A percentile compares a stretch with the other conserved stretches of the same genome.
Evolutionary conservation across 1,140 invertebrate genomes (phyloP).

Genomic region (Drosophila biarmipes): DNA sequence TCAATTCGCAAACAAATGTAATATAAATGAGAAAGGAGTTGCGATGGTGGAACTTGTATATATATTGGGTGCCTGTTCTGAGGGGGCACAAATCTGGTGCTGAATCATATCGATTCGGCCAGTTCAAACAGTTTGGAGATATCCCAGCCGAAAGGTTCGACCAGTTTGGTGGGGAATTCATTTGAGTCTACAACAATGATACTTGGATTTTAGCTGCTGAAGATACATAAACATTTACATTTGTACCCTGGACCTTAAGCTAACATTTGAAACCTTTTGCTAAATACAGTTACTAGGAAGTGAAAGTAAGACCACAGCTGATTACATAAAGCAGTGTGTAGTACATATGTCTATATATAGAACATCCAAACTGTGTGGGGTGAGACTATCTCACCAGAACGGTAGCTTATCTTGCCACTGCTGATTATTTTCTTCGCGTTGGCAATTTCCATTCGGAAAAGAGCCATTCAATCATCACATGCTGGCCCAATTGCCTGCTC

Average conservation of each 20-base stretch:
- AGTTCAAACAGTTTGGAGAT: constrained; percentile 2
- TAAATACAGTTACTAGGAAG: too few species aligned
- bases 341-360: not conserved
- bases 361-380: not conserved
- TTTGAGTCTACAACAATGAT: not conserved
- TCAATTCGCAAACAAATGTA: constrained; percentile 6
- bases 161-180: not conserved
- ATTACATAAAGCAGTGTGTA: not conserved
- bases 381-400: constrained; percentile 21
- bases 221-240: too few species aligned
- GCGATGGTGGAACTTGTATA: constrained; percentile 1
- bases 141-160: not conserved
- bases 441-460: constrained; percentile 3
- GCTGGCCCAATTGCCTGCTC: constrained; percentile 37
- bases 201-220: too few species aligned
- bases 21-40: constrained; percentile 5
- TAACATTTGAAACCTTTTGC: too few species aligned
- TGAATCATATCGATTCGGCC: constrained; percentile 19
- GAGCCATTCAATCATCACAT: constrained; percentile 35
- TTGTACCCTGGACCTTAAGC: not conserved
- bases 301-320: not conserved
- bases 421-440: constrained; percentile 14
- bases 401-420: constrained; percentile 16
- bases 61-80: constrained; percentile 4
- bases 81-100: constrained; percentile 8